These are phyloP conservation scores for Dendronephthya gigantea DNA, from an alignment of 64 coral and sea anemone species.

Conservation along the genomic window DNA sequence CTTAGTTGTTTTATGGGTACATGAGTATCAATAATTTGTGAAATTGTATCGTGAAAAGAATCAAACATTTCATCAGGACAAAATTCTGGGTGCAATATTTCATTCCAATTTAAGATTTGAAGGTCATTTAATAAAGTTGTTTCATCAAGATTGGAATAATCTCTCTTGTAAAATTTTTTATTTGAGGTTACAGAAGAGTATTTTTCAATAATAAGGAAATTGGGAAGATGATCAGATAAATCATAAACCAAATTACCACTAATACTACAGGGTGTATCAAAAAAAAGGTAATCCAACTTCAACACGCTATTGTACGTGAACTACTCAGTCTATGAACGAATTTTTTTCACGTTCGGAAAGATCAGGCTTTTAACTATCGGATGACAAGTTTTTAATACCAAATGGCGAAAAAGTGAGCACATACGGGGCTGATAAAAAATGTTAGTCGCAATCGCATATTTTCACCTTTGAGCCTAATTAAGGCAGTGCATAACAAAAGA, in stretches of 20 bases:
- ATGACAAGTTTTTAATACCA: too few relatives aligned
- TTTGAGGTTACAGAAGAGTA: background rate
- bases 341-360: too few relatives aligned
- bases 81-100: slow-evolving; percentile 2
- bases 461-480: too few relatives aligned
- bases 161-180: background rate
- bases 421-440: too few relatives aligned
- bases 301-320: too few relatives aligned
- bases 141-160: slow-evolving; percentile 1
- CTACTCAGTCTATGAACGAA: too few relatives aligned
- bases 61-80: background rate
- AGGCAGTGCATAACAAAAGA: too few relatives aligned
- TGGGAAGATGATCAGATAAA: background rate
- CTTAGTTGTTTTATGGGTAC: background rate
- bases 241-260: slow-evolving; percentile 31
- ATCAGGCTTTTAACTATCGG: too few relatives aligned
- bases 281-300: too few relatives aligned
- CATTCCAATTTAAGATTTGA: background rate
- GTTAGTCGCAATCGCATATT: too few relatives aligned
- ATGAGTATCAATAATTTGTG: background rate
- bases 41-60: background rate
- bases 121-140: background rate
- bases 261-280: slow-evolving; percentile 2
- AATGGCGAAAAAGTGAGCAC: too few relatives aligned
- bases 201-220: background rate